A percentile compares a stretch with the other conserved stretches of the same genome.
Evolutionary conservation across 2,797 vertebrate species (phyloP).

Genomic region (Mionectes olivaceus): DNA sequence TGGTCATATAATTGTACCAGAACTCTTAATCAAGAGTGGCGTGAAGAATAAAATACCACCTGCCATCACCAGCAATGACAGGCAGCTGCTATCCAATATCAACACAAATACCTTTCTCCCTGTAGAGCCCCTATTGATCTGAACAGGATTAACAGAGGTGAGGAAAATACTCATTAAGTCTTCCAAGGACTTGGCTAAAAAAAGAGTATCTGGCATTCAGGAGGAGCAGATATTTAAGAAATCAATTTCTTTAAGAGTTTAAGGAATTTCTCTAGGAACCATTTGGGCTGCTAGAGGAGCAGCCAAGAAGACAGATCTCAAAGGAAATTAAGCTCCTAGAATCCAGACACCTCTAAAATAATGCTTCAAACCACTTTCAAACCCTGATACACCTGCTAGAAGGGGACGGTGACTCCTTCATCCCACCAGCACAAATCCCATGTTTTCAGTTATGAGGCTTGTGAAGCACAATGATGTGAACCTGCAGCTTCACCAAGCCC

Average conservation of each 20-base stretch:
- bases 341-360: neutral
- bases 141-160: constrained; percentile 10
- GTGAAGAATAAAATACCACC: neutral
- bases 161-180: constrained; percentile 17
- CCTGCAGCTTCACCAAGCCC: neutral
- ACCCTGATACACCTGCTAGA: neutral
- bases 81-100: constrained; percentile 4
- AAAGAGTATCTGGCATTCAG: neutral
- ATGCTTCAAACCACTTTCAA: neutral
- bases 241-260: neutral
- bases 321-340: neutral
- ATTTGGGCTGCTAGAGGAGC: neutral
- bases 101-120: neutral
- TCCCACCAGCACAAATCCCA: neutral
- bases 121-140: neutral
- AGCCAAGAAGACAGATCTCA: neutral
- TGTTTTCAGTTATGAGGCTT: neutral
- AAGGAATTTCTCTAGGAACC: neutral
- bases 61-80: constrained; percentile 15
- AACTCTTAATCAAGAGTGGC: neutral
- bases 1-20: neutral
- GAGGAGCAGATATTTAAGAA: neutral
- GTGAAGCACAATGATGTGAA: neutral
- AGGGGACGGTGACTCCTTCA: neutral
- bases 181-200: constrained; percentile 24